Conservation (phyloP, 2,113 vertebrate species). For the Oophaga pumilio region DNA sequence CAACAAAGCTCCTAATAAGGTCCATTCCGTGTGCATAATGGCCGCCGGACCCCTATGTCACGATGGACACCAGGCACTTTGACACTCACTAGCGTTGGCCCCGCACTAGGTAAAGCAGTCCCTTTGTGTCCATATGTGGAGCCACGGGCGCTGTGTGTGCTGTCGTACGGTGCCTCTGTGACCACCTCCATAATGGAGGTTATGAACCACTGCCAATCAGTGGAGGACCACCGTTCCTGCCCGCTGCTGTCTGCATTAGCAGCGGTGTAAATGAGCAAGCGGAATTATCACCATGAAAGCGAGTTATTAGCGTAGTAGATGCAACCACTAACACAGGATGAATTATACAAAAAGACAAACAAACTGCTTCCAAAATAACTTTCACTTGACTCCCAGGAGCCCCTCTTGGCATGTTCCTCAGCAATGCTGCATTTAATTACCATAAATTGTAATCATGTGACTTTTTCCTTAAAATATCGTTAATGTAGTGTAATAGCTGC, state of each 20-base stretch:
- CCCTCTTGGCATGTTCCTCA: not conserved
- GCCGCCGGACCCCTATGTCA: too few species aligned
- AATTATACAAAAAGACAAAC: slow-evolving; percentile 50
- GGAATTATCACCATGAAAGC: slow-evolving; percentile 5
- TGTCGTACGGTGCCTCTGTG: too few species aligned
- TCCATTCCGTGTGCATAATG: too few species aligned
- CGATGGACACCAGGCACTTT: too few species aligned
- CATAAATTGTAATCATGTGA: slow-evolving; percentile 49
- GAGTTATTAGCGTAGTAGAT: slow-evolving; percentile 34
- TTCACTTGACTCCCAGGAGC: slow-evolving; percentile 33
- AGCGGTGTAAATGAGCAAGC: slow-evolving; percentile 22
- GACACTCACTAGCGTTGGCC: too few species aligned
- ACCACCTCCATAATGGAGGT: not conserved
- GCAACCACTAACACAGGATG: slow-evolving; percentile 40
- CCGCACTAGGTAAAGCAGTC: too few species aligned
- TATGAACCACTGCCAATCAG: not conserved
- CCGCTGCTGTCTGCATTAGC: not conserved
- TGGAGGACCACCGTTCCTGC: not conserved
- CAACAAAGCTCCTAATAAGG: too few species aligned
- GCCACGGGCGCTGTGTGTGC: too few species aligned
- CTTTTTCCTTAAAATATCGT: slow-evolving; percentile 22
- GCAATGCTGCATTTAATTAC: slow-evolving; percentile 37
- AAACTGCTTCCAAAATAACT: slow-evolving; percentile 47
- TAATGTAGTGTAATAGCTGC: slow-evolving; percentile 27
- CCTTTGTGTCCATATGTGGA: too few species aligned